Percentiles rank a stretch among this genome's conserved stretches.
phyloP scores from a whole-genome alignment of 2,888 invertebrate species.

The Xylophagus ater region DNA sequence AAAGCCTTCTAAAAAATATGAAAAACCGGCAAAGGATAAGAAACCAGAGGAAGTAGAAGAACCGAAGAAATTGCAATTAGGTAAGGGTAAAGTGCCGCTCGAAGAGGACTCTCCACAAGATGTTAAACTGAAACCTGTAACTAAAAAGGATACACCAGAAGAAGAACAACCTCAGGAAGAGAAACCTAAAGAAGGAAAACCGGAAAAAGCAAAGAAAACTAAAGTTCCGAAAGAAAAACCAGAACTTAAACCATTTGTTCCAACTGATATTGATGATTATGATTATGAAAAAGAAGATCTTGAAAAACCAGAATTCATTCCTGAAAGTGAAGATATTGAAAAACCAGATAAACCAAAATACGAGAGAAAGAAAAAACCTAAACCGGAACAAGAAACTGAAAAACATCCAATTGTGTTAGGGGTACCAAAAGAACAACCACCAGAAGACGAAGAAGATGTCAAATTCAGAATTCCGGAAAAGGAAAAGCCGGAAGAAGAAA shows the following conservation, averaged over 20 bases:
- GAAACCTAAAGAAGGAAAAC: conserved; percentile 17
- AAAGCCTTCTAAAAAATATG: too few relatives aligned
- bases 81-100: conserved; percentile 7
- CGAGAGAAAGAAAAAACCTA: too few relatives aligned
- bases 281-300: conserved; percentile 43
- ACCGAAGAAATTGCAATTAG: too few relatives aligned
- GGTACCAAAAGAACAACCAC: conserved; percentile 12
- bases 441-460: conserved; percentile 13
- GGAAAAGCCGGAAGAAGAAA: conserved; percentile 12
- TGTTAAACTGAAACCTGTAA: not conserved
- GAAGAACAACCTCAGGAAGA: conserved; percentile 21
- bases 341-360: conserved; percentile 18
- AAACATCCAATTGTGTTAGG: conserved; percentile 38
- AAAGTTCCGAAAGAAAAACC: conserved; percentile 14
- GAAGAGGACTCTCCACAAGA: conserved; percentile 13
- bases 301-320: conserved; percentile 39
- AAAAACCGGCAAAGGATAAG: conserved; percentile 12
- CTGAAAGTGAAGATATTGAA: conserved; percentile 20
- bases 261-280: conserved; percentile 41
- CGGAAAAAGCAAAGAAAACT: conserved; percentile 16
- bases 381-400: conserved; percentile 38
- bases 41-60: conserved; percentile 19
- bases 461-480: conserved; percentile 12
- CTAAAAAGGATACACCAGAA: conserved; percentile 13
- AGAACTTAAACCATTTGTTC: too few relatives aligned